phyloP scores from a whole-genome alignment of 2,113 vertebrate genomes.

The Anolis carolinensis region DNA sequence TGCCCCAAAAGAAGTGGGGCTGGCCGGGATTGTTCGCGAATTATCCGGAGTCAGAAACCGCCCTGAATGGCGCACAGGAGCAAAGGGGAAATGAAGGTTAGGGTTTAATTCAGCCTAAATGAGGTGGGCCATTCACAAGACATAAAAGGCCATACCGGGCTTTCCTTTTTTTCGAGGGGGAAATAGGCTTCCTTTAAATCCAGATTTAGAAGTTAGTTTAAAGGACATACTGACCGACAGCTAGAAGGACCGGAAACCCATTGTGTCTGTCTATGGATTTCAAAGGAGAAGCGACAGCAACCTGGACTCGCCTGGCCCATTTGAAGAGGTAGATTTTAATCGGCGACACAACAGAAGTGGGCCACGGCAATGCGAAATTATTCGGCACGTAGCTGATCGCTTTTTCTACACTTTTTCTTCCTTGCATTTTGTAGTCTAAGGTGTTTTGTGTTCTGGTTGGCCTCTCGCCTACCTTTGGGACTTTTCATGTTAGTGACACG shows the following conservation, averaged over 20 bases:
- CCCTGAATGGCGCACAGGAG: conserved; percentile 82
- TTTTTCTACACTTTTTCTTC: neutral
- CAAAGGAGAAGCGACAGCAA: conserved; percentile 51
- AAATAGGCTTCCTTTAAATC: conserved; percentile 89
- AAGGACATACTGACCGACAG: conserved; percentile 85
- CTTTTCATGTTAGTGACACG: too few relatives aligned
- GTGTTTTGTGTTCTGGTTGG: neutral
- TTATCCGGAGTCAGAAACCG: conserved; percentile 89
- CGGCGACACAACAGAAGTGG: too few relatives aligned
- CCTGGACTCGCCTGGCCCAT: conserved; percentile 49
- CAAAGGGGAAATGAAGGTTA: conserved; percentile 87
- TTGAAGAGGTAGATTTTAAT: conserved; percentile 33
- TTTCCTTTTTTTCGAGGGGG: conserved; percentile 80
- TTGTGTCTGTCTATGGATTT: conserved; percentile 65
- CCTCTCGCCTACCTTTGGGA: too few relatives aligned
- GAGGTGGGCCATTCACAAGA: conserved; percentile 89
- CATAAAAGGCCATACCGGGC: conserved; percentile 84
- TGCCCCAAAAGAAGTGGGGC: conserved; percentile 78
- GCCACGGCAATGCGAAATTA: neutral
- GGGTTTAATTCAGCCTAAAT: conserved; percentile 89
- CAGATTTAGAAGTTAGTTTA: conserved; percentile 66
- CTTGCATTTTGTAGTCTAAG: neutral
- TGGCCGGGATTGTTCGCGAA: conserved; percentile 86
- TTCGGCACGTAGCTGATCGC: neutral
- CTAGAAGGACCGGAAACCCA: conserved; percentile 76